Conservation (phyloP, 2,797 vertebrate genomes). For the Pipistrellus nathusii region DNA sequence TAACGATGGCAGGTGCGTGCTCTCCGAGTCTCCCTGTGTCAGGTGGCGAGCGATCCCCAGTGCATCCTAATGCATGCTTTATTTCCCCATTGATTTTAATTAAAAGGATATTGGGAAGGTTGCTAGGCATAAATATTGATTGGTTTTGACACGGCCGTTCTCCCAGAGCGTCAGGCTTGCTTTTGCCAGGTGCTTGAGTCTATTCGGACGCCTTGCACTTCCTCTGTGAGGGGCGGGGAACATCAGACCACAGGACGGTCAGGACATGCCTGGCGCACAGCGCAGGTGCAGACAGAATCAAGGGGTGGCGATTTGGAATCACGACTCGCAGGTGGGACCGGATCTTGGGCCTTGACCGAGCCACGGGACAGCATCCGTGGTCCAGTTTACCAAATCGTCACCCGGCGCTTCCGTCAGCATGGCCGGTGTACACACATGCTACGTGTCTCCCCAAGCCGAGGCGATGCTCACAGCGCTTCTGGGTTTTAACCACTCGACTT, state of each 20-base stretch:
- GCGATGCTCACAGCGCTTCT: background rate
- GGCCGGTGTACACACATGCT: background rate
- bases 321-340: background rate
- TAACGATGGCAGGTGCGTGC: background rate
- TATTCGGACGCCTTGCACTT: background rate
- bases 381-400: background rate
- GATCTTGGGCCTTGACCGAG: background rate
- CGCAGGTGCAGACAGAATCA: background rate
- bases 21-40: background rate
- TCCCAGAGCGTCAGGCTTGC: background rate
- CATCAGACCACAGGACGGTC: background rate
- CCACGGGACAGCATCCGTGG: background rate
- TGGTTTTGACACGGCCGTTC: background rate
- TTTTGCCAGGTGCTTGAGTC: slow-evolving; percentile 23
- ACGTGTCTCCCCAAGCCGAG: background rate
- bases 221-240: background rate
- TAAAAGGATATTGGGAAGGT: slow-evolving; percentile 79
- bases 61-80: slow-evolving; percentile 78
- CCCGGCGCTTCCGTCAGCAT: background rate
- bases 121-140: slow-evolving; percentile 81
- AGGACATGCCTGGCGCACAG: background rate
- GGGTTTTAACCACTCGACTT: background rate
- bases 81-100: slow-evolving; percentile 84
- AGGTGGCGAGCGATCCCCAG: slow-evolving; percentile 58
- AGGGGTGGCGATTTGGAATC: background rate